Percentiles rank a stretch among this genome's conserved stretches.
Evolutionary conservation across 2,888 invertebrate species (phyloP).

Genomic region (Ormyrus labotus): DNA sequence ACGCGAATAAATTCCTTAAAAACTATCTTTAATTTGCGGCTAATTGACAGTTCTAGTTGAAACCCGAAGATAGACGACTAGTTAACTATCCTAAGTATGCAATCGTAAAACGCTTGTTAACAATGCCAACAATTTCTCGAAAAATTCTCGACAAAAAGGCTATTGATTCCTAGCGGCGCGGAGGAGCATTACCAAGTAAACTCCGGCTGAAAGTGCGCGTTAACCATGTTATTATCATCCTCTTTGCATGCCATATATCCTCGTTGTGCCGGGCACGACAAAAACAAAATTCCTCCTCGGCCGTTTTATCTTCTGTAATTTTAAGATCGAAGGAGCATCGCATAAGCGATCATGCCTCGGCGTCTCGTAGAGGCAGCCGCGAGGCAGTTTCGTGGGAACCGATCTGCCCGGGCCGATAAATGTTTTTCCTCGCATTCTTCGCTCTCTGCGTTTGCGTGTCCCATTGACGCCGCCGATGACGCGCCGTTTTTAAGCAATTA

Average conservation of each 20-base stretch:
- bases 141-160: slow-evolving; percentile 12
- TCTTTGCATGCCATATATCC: slow-evolving; percentile 28
- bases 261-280: slow-evolving; percentile 13
- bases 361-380: neutral
- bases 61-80: too few relatives aligned
- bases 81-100: too few relatives aligned
- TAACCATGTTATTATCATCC: slow-evolving; percentile 47
- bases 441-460: too few relatives aligned
- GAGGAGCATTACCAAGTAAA: neutral
- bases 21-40: too few relatives aligned
- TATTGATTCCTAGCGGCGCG: slow-evolving; percentile 13
- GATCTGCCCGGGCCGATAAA: neutral
- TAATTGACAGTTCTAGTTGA: too few relatives aligned
- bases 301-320: slow-evolving; percentile 46
- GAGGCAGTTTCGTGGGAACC: slow-evolving; percentile 51
- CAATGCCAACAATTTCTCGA: neutral
- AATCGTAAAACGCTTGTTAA: too few relatives aligned
- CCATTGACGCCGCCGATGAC: slow-evolving; percentile 9
- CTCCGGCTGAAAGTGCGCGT: slow-evolving; percentile 2
- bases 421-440: too few relatives aligned
- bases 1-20: too few relatives aligned
- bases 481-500: slow-evolving; percentile 54
- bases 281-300: slow-evolving; percentile 51
- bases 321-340: slow-evolving; percentile 40
- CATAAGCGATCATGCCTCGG: neutral